phyloP scores from a whole-genome alignment of 53 echinoderm and acorn worm species.

The Arbacia lixula region DNA sequence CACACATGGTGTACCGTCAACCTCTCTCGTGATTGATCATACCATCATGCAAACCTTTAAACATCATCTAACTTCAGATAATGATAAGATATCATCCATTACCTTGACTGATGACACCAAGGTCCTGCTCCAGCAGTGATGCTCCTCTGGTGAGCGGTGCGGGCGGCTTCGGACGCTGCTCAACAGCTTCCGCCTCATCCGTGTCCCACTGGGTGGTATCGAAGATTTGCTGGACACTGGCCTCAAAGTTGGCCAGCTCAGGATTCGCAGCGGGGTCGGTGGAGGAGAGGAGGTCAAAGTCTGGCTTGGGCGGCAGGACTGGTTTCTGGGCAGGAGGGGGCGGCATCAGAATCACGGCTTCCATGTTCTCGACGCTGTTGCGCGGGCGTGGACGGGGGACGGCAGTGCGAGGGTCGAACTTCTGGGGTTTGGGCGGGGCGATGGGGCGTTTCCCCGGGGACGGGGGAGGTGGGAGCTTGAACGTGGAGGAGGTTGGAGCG shows the following conservation, averaged over 20 bases:
- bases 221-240: conserved; percentile 89
- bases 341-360: conserved; percentile 6
- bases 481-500: conserved; percentile 54
- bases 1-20: no score
- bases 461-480: conserved; percentile 94
- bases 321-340: conserved; percentile 15
- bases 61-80: no score
- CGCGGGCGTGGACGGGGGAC: conserved; percentile 85
- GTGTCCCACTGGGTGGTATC: conserved; percentile 75
- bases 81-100: conserved; percentile 1
- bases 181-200: conserved; percentile 38
- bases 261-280: conserved; percentile 18
- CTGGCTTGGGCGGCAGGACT: conserved; percentile 21
- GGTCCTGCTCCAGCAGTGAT: conserved; percentile 78
- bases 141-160: conserved; percentile 37
- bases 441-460: conserved; percentile 63
- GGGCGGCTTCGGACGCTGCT: conserved; percentile 24
- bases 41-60: no score
- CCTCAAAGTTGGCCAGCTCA: conserved; percentile 80
- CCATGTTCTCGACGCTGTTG: conserved; percentile 56
- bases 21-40: no score
- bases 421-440: conserved; percentile 65
- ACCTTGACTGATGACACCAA: conserved; percentile 78
- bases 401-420: conserved; percentile 79
- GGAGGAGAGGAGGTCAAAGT: background rate